These are phyloP conservation scores for Pteruthius melanotis DNA, from an alignment of 2,113 vertebrate genomes.

Conservation along the genomic window DNA sequence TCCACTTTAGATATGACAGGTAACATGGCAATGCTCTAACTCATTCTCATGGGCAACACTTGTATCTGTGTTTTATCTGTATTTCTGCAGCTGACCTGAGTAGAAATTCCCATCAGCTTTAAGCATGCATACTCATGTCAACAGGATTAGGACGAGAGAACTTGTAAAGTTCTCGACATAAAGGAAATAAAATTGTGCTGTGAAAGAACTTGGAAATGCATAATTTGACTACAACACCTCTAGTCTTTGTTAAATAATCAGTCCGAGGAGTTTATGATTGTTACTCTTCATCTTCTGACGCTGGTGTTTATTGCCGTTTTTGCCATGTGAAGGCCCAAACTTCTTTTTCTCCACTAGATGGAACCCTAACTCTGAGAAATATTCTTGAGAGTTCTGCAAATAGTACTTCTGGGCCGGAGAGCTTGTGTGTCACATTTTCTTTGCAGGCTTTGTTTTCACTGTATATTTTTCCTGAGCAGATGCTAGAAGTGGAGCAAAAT, in stretches of 20 bases:
- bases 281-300: neutral
- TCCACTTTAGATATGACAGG: conserved; percentile 67
- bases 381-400: neutral
- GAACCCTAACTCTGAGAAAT: neutral
- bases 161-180: neutral
- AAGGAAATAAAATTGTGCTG: neutral
- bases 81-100: neutral
- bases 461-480: neutral
- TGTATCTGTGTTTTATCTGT: neutral
- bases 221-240: neutral
- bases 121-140: neutral
- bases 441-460: neutral
- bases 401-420: neutral
- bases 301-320: neutral
- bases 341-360: conserved; percentile 32
- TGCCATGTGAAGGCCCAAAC: neutral
- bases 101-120: neutral
- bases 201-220: neutral
- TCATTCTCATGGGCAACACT: neutral
- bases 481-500: neutral
- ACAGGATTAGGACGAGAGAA: neutral
- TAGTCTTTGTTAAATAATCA: neutral
- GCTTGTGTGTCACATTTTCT: neutral
- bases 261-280: neutral
- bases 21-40: neutral